phyloP scores from a whole-genome alignment of 1,140 invertebrate species.

The Solen grandis region DNA sequence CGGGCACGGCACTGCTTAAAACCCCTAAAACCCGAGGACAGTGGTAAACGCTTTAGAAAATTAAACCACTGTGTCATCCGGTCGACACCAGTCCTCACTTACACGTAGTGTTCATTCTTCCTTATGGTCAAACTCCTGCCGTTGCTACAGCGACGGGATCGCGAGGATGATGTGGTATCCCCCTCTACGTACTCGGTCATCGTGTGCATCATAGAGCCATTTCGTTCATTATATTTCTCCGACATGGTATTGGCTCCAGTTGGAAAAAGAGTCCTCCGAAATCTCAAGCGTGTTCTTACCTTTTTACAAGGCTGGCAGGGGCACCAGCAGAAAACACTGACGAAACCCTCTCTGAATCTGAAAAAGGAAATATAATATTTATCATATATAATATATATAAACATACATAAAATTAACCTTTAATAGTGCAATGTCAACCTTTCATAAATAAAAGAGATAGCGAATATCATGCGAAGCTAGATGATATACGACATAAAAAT shows the following conservation, averaged over 20 bases:
- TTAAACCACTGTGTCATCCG: too few relatives aligned
- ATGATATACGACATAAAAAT: too few relatives aligned
- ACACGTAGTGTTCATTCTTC: background rate
- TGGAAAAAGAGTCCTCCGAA: conserved; percentile 69
- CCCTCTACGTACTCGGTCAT: conserved; percentile 68
- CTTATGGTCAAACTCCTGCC: background rate
- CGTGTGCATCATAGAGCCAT: conserved; percentile 71
- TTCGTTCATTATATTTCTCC: conserved; percentile 65
- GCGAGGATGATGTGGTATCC: background rate
- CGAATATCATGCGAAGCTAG: too few relatives aligned
- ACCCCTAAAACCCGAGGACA: too few relatives aligned
- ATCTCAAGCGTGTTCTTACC: conserved; percentile 57
- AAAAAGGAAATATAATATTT: conserved; percentile 23
- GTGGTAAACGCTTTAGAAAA: too few relatives aligned
- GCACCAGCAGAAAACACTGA: conserved; percentile 73
- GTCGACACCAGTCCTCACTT: too few relatives aligned
- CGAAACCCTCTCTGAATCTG: conserved; percentile 76
- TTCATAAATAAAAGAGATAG: too few relatives aligned
- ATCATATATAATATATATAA: too few relatives aligned
- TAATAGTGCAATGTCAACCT: too few relatives aligned
- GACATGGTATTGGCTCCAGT: conserved; percentile 62
- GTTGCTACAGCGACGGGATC: background rate
- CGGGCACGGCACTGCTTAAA: too few relatives aligned
- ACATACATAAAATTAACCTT: too few relatives aligned
- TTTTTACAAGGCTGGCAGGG: conserved; percentile 68